A percentile compares a stretch with the other conserved stretches of the same genome.
Conservation (phyloP, 2,797 vertebrate genomes). For the Spea hammondii region DNA sequence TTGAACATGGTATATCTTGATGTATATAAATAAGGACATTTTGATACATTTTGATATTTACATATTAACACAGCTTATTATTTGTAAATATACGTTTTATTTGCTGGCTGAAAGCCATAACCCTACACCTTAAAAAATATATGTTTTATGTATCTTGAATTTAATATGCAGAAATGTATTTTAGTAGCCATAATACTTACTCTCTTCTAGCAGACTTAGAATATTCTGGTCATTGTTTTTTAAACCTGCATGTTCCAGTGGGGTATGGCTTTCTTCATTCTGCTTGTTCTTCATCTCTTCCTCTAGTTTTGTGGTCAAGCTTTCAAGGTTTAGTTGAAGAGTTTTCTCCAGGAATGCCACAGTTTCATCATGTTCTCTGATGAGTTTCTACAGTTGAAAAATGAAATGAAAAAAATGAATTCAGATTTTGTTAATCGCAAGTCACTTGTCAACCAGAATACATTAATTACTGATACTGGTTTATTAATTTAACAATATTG, state of each 20-base stretch:
- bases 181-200: conserved; percentile 43
- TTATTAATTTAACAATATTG: too few species aligned
- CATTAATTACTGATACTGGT: too few species aligned
- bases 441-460: too few species aligned
- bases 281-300: not conserved
- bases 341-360: conserved; percentile 26
- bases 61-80: too few species aligned
- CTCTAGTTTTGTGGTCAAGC: not conserved
- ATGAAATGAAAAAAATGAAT: not conserved
- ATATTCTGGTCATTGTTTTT: conserved; percentile 44
- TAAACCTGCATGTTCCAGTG: not conserved
- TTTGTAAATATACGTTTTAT: too few species aligned
- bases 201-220: conserved; percentile 43
- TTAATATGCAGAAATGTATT: not conserved
- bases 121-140: too few species aligned
- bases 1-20: not conserved
- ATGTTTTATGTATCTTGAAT: too few species aligned
- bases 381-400: conserved; percentile 20
- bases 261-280: not conserved
- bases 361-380: conserved; percentile 23
- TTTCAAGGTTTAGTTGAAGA: conserved; percentile 28
- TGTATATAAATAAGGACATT: too few species aligned
- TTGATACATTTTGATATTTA: too few species aligned
- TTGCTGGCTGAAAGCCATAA: too few species aligned
- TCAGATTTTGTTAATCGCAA: too few species aligned